Evolutionary conservation across 2,888 invertebrate genomes (phyloP).

Genomic region (Bimastos eiseni): DNA sequence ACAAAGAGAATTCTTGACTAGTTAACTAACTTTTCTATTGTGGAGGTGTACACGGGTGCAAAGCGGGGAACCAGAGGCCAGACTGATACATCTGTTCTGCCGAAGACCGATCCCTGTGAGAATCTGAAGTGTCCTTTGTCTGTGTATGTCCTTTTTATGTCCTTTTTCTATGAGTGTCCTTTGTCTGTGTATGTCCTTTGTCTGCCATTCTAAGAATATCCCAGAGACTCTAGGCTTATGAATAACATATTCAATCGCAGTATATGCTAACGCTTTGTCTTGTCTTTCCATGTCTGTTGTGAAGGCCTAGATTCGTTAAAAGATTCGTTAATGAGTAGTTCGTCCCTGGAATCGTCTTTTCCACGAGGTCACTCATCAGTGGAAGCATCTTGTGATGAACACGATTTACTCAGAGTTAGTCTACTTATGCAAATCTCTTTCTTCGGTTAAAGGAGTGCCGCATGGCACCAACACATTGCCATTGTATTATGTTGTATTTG

Average conservation of each 20-base stretch:
- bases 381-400: conserved; percentile 37
- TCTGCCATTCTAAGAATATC: neutral
- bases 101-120: too few species aligned
- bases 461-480: neutral
- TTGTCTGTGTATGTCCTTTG: neutral
- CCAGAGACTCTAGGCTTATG: neutral
- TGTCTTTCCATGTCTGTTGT: conserved; percentile 17
- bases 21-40: too few species aligned
- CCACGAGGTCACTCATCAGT: conserved; percentile 33
- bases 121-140: too few species aligned
- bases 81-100: too few species aligned
- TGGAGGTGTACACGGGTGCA: too few species aligned
- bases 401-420: conserved; percentile 32
- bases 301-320: conserved; percentile 22
- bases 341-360: conserved; percentile 36
- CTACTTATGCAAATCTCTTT: neutral
- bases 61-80: too few species aligned
- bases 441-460: neutral
- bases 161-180: too few species aligned
- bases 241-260: neutral
- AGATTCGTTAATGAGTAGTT: conserved; percentile 38
- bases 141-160: neutral
- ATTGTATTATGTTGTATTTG: too few species aligned
- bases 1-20: too few species aligned
- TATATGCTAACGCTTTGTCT: neutral